Evolutionary conservation across 2,797 vertebrate genomes (phyloP), one percentile per base, ranked within the genome.

Genomic region (Syncerus caffer): DNA sequence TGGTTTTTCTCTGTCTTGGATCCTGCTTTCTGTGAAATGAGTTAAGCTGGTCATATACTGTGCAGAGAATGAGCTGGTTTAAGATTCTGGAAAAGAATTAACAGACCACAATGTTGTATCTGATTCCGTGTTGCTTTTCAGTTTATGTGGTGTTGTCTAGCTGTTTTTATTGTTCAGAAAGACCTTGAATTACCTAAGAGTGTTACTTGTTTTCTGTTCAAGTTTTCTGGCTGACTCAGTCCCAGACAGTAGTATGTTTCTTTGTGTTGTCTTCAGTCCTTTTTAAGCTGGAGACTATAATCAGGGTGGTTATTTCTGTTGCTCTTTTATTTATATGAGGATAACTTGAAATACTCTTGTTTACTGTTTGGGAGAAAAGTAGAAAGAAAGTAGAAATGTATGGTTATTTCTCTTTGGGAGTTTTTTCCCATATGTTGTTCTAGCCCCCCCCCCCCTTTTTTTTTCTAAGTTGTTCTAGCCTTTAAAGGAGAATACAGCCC

Each of bases 171-270:
- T 93, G 23, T 74, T 86, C 76, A 93, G 74, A 94, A 94, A 89
- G 95, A 85, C 80, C 64, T 62, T 85, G 85, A 90, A 64, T 94
- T 94, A 74, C 74, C 57, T 79, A 16, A 64, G 85, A 93, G 19
- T 74, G 42, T 95, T 95, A 29, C 79, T 92, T 89, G 51, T 67
- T 92, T 96, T 89, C 80, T 84, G 57, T 76, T 91, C 71, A 57
- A 17, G 29, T 17, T 57, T 95, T 94, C 83, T 85, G 45, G 15
- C 58, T 53, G 85, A 55, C 87, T 67, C n/a, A 55, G 17, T 45
- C 27, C 6, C 71, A 91, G 60, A 78, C 5, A 67, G 60, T 50
- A 31, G 13, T 27, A 27, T 93, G 14, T 96, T n/a, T 93, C 53
- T 87, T 79, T 27, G 21, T 10, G 15, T 85, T 76, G 19, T 79